These are phyloP conservation scores for Trochalopteron elliotii DNA, from an alignment of 2,113 vertebrate species.

Conservation along the genomic window DNA sequence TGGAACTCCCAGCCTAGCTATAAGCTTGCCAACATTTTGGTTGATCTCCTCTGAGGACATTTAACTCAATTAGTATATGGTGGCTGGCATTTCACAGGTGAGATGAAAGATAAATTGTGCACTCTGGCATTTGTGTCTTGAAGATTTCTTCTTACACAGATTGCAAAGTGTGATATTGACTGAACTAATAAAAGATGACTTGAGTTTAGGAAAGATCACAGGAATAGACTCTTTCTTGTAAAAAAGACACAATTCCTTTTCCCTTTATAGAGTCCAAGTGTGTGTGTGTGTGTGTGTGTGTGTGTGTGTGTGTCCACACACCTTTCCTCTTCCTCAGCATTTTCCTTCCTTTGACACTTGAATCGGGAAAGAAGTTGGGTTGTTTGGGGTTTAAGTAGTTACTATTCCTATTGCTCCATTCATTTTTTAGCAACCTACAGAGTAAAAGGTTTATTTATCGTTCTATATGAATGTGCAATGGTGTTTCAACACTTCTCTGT, in stretches of 20 bases:
- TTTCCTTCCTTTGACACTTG: background rate
- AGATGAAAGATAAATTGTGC: background rate
- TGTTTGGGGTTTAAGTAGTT: background rate
- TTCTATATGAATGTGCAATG: background rate
- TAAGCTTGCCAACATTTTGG: background rate
- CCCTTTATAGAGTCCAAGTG: background rate
- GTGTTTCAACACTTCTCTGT: background rate
- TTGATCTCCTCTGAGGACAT: background rate
- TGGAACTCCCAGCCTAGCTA: background rate
- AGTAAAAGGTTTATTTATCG: background rate
- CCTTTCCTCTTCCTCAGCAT: background rate
- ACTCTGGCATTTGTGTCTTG: background rate
- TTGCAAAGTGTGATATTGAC: background rate
- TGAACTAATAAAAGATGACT: slow-evolving; percentile 20
- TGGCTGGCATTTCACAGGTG: background rate
- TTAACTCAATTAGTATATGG: background rate
- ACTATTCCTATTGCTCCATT: background rate
- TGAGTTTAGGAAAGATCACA: background rate
- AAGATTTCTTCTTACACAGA: slow-evolving; percentile 1
- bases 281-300: background rate
- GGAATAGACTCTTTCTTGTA: background rate
- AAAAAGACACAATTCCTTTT: background rate
- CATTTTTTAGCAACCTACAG: background rate
- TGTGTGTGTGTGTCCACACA: background rate
- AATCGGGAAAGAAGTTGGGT: background rate